Conservation (phyloP, 1,140 invertebrate genomes). For the Geopemphigus sp. region DNA sequence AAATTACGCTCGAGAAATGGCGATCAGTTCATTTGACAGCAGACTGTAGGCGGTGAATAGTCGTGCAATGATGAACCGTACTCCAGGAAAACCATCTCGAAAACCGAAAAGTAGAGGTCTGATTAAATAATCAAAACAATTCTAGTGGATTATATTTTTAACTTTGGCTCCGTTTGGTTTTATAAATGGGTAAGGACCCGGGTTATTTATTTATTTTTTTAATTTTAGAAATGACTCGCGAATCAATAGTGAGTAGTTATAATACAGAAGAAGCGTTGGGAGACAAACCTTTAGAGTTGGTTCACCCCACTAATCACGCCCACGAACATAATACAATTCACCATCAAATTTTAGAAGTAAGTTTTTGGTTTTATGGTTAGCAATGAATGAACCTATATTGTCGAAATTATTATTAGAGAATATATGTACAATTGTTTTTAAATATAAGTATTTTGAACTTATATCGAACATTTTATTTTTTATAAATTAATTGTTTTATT, state of each 20-base stretch:
- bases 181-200: too few relatives aligned
- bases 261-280: conserved; percentile 58
- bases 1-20: too few relatives aligned
- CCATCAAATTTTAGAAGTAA: conserved; percentile 58
- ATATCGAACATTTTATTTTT: too few relatives aligned
- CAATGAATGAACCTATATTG: neutral
- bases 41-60: neutral
- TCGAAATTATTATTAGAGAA: neutral
- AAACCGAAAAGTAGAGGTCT: neutral
- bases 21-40: too few relatives aligned
- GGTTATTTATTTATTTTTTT: neutral
- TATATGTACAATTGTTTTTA: neutral
- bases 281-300: conserved; percentile 55
- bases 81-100: neutral
- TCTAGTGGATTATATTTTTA: too few relatives aligned
- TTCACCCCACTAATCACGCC: conserved; percentile 51
- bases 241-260: conserved; percentile 60
- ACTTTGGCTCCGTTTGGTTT: too few relatives aligned
- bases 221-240: conserved; percentile 61
- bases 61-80: conserved; percentile 8
- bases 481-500: too few relatives aligned
- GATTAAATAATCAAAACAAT: too few relatives aligned
- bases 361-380: neutral
- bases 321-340: conserved; percentile 60
- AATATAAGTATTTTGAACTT: neutral